Conservation (phyloP, 23 tunicate species). For the Botrylloides violaceus region DNA sequence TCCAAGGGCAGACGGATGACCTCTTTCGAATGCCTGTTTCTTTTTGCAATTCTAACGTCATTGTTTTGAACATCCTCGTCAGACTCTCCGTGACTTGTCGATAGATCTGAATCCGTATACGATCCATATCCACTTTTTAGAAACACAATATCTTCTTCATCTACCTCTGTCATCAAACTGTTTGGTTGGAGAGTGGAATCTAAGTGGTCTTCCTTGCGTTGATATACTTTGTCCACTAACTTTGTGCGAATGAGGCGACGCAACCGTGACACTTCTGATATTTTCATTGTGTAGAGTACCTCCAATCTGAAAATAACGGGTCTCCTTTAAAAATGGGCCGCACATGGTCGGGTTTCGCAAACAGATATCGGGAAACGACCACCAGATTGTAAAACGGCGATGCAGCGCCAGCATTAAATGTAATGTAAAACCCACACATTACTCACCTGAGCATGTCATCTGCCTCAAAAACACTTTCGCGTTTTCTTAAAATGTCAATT, state of each 20-base stretch:
- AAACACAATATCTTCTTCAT: slow-evolving; percentile 10
- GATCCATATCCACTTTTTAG: slow-evolving; percentile 9
- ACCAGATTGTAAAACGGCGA: too few species aligned
- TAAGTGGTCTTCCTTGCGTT: background rate
- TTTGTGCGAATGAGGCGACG: slow-evolving; percentile 8
- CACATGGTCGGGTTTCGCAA: too few species aligned
- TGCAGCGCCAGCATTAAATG: too few species aligned
- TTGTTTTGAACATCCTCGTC: background rate
- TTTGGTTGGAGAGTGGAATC: background rate
- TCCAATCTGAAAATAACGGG: slow-evolving; percentile 7
- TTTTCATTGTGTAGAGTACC: slow-evolving; percentile 3
- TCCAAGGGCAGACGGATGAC: background rate
- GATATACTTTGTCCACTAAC: slow-evolving; percentile 7
- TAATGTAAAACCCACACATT: too few species aligned
- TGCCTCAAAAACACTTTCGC: background rate
- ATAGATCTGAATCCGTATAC: background rate
- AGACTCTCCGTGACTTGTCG: background rate
- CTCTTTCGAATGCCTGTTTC: background rate
- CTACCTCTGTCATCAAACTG: too few species aligned
- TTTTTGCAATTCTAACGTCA: background rate
- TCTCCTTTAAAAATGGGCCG: too few species aligned
- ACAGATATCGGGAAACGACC: too few species aligned
- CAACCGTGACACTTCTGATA: background rate
- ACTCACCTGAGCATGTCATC: slow-evolving; percentile 11
- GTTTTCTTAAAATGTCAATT: background rate